These are phyloP conservation scores for Bombus huntii DNA, from an alignment of 1,140 invertebrate species.

Conservation along the genomic window DNA sequence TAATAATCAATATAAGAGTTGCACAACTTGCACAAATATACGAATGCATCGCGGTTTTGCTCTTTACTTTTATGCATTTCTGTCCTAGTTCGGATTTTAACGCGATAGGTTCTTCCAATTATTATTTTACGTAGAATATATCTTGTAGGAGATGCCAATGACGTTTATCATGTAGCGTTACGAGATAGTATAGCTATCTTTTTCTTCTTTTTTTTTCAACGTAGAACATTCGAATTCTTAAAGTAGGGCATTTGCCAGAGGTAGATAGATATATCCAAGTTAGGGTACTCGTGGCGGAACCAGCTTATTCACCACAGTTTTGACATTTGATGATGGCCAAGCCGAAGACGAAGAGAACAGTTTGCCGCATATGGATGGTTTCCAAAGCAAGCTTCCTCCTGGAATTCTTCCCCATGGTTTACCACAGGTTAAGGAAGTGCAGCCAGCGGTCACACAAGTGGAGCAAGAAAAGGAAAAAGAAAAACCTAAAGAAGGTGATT, in stretches of 20 bases:
- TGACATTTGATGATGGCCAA: constrained; percentile 99
- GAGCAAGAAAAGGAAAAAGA: constrained; percentile 90
- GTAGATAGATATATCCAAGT: constrained; percentile 66
- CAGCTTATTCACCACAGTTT: constrained; percentile 97
- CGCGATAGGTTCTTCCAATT: constrained; percentile 23
- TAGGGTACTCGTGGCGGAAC: constrained; percentile 78
- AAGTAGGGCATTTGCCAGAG: constrained; percentile 44
- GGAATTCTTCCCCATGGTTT: constrained; percentile 95
- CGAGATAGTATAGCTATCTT: constrained; percentile 2
- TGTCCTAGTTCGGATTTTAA: not conserved
- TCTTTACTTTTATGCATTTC: constrained; percentile 5
- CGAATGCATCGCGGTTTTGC: constrained; percentile 19
- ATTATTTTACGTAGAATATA: constrained; percentile 12
- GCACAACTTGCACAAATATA: not conserved
- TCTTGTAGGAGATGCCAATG: not conserved
- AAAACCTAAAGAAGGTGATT: constrained; percentile 85
- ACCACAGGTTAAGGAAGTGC: constrained; percentile 97
- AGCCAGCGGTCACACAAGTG: constrained; percentile 92
- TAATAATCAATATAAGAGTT: not conserved
- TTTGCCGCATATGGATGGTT: constrained; percentile 88
- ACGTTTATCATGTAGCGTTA: not conserved
- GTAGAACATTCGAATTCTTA: constrained; percentile 18
- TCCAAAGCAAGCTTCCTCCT: constrained; percentile 94
- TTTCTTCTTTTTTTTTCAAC: not conserved
- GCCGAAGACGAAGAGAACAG: constrained; percentile 97